phyloP scores from a whole-genome alignment of 1,140 invertebrate genomes.

The Samia ricini region DNA sequence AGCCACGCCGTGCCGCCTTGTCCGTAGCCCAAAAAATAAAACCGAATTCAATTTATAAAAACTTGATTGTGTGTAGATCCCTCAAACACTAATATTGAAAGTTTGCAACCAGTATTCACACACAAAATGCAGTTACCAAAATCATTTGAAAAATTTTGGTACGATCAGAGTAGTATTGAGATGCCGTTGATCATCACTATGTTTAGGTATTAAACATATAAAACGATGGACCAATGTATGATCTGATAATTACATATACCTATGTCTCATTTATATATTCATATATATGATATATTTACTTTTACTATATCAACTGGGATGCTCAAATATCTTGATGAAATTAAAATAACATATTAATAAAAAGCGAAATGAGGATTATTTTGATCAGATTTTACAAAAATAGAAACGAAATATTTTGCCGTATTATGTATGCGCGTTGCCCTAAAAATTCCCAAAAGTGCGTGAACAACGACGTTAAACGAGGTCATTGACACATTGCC shows the following conservation, averaged over 20 bases:
- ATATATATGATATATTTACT: not conserved
- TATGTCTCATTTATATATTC: too few species aligned
- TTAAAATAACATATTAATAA: constrained; percentile 13
- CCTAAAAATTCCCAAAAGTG: constrained; percentile 71
- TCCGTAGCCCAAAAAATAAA: constrained; percentile 51
- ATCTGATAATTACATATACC: too few species aligned
- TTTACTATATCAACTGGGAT: not conserved
- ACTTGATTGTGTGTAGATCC: constrained; percentile 30
- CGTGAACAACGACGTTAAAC: constrained; percentile 69
- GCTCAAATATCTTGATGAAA: not conserved
- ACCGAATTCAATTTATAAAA: constrained; percentile 68
- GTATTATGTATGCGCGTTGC: not conserved
- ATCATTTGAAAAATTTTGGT: not conserved
- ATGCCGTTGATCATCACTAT: not conserved
- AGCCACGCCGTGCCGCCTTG: not conserved
- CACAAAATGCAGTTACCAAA: not conserved
- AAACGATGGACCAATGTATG: not conserved
- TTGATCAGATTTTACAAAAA: not conserved
- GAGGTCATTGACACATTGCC: constrained; percentile 72
- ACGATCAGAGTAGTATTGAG: not conserved
- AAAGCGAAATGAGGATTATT: constrained; percentile 21
- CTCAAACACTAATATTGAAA: constrained; percentile 70
- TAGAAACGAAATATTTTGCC: not conserved
- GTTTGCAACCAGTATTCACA: constrained; percentile 34
- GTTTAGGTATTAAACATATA: not conserved